These are phyloP conservation scores for Procambarus clarkii DNA, from an alignment of 1,140 invertebrate genomes.

Conservation along the genomic window DNA sequence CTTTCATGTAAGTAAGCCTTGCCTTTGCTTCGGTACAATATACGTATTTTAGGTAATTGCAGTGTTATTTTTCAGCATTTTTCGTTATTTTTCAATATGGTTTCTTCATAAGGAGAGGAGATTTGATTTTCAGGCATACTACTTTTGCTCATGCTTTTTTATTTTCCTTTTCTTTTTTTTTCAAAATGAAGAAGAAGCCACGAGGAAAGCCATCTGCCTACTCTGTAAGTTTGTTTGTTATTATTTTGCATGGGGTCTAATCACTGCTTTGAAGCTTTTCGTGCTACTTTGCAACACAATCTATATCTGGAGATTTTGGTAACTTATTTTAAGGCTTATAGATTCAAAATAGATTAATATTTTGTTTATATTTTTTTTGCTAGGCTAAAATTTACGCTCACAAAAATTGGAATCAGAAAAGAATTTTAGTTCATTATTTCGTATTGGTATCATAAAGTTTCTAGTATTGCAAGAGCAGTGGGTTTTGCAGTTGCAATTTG, in stretches of 20 bases:
- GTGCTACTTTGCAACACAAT: background rate
- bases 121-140: conserved; percentile 29
- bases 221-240: conserved; percentile 69
- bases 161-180: conserved; percentile 20
- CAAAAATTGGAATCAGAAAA: background rate
- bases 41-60: background rate
- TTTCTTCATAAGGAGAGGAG: conserved; percentile 31
- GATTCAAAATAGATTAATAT: no score
- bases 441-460: background rate
- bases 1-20: conserved; percentile 24
- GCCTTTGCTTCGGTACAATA: conserved; percentile 34
- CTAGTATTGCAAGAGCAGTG: background rate
- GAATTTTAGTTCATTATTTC: background rate
- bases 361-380: background rate
- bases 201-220: conserved; percentile 71
- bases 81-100: background rate
- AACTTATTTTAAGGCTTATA: background rate
- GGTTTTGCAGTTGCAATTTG: background rate
- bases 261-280: background rate
- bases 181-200: conserved; percentile 66
- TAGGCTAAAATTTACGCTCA: background rate
- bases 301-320: background rate
- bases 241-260: conserved; percentile 46
- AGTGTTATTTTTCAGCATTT: conserved; percentile 7
- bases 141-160: conserved; percentile 57